phyloP scores from a whole-genome alignment of 2,888 invertebrate genomes.

The Papilio elwesi region DNA sequence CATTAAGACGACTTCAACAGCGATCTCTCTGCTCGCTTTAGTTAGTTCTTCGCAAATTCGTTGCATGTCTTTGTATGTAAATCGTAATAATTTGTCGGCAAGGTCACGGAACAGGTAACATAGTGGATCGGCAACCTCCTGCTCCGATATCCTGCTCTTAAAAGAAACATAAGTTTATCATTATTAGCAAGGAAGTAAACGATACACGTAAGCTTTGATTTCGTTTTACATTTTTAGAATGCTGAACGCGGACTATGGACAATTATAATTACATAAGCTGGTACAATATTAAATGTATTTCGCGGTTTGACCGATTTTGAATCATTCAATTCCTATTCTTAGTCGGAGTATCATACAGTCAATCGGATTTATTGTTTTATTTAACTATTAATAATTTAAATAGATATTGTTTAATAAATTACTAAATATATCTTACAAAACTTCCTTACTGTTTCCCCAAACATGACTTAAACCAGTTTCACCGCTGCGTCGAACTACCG shows the following conservation, averaged over 20 bases:
- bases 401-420: neutral
- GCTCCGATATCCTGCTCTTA: neutral
- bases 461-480: conserved; percentile 1
- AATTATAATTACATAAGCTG: no score
- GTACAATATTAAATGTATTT: no score
- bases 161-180: neutral
- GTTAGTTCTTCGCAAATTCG: neutral
- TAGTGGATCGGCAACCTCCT: neutral
- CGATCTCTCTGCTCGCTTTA: neutral
- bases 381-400: neutral
- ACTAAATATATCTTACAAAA: neutral
- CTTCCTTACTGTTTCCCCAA: neutral
- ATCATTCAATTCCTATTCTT: no score
- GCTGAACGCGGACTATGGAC: no score
- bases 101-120: conserved; percentile 6
- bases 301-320: no score
- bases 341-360: no score
- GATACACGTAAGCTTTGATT: neutral
- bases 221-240: neutral
- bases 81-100: neutral
- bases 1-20: neutral
- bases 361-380: no score
- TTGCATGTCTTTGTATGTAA: conserved; percentile 2
- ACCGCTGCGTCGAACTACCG: neutral
- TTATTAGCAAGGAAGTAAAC: conserved; percentile 3